Evolutionary conservation across 1,140 invertebrate genomes (phyloP).

Genomic region (Melitaea cinxia): DNA sequence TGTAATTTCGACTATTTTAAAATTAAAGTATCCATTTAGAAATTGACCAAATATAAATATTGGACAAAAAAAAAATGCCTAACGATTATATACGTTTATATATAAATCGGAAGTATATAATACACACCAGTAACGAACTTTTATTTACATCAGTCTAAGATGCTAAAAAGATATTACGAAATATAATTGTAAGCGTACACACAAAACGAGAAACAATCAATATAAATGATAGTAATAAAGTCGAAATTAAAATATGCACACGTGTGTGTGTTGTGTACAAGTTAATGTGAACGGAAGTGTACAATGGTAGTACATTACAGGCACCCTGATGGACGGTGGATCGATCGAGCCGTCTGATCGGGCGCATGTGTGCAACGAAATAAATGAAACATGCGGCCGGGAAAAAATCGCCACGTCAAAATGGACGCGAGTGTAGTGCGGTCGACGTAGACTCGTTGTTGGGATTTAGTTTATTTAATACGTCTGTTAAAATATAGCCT

Average conservation of each 20-base stretch:
- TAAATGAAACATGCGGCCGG: conserved; percentile 69
- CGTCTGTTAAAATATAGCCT: too few relatives aligned
- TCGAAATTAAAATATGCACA: not conserved
- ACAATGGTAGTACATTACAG: conserved; percentile 28
- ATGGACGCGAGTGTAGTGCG: conserved; percentile 55
- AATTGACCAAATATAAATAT: too few relatives aligned
- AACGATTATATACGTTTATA: too few relatives aligned
- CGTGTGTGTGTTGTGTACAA: not conserved
- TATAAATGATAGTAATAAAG: not conserved
- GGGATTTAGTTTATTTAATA: not conserved
- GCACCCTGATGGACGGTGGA: conserved; percentile 41
- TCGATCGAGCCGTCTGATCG: conserved; percentile 62
- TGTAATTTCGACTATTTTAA: too few relatives aligned
- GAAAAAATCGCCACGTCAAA: conserved; percentile 75
- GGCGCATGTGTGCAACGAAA: conserved; percentile 67
- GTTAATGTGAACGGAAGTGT: conserved; percentile 7
- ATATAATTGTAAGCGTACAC: too few relatives aligned
- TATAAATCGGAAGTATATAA: too few relatives aligned
- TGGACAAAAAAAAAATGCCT: too few relatives aligned
- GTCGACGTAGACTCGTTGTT: conserved; percentile 36
- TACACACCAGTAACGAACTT: too few relatives aligned
- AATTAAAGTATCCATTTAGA: too few relatives aligned
- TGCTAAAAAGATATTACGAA: too few relatives aligned
- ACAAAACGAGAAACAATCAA: not conserved
- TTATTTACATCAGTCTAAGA: too few relatives aligned